Evolutionary conservation across 2,797 vertebrate species (phyloP), one percentile per base, ranked within the genome.

Genomic region (Bryconaethiops microstoma): DNA sequence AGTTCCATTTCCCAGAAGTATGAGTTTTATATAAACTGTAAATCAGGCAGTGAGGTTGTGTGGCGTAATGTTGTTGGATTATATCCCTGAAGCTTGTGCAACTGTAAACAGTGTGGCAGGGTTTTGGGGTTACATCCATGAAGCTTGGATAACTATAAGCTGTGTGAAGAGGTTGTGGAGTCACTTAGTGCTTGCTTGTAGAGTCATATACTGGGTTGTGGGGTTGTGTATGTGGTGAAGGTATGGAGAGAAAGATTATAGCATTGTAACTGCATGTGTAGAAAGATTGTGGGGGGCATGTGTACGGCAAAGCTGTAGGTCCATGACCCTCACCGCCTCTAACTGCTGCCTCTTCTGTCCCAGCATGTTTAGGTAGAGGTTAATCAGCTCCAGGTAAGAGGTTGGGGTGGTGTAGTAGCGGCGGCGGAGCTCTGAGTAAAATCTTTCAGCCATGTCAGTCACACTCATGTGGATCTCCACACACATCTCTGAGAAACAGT

Each of bases 351-450:
- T 95, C 90, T 96, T 96, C 67, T 93, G 90, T 14, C 80, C 86
- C 13, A 97, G 90, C 95, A 97, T 97, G 59, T 86, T 84, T 74
- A 96, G 90, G 82, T 95, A 97, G 64, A 97, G 93, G 83, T 96
- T 95, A 88, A 97, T 96, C 82, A 97, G 93, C 83, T 97, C 95
- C 87, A 97, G 90, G 89, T 96, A 97, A 78, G 95, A 97, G 54
- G 95, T 96, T n/a, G 95, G 95, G 0, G 95, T 96, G 10, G 95
- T 96, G 85, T 96, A 97, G 88, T 96, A 96, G 10, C 94, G 86
- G 2, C 95, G 89, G 45, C 95, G 92, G 57, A 96, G 92, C 87
- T 96, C 96, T 0, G 87, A 86, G 71, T 94, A 96, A 85, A 96
- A 96, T 75, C 90, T 89, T 4, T 96, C 95, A 0, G 95, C 96